Conservation (phyloP, 1,140 invertebrate species). For the Helicorthomorpha holstii region DNA sequence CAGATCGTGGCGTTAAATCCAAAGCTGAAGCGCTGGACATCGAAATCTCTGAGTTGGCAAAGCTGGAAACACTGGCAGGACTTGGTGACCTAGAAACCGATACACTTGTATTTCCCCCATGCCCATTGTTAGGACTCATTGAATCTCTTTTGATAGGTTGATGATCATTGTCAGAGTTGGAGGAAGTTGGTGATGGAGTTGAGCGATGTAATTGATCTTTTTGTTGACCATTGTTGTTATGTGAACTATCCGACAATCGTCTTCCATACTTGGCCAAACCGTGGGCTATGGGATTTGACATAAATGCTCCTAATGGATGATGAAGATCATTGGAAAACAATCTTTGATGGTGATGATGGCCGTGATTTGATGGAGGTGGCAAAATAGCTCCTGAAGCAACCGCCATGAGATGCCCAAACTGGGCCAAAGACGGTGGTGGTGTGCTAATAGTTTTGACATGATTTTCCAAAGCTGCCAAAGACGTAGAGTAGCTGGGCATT, state of each 20-base stretch:
- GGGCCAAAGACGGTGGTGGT: background rate
- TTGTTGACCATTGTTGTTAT: no score
- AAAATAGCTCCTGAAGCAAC: background rate
- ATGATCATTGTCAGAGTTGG: background rate
- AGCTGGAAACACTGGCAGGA: slow-evolving; percentile 3
- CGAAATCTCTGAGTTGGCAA: background rate
- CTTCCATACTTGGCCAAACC: background rate
- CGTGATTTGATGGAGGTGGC: background rate
- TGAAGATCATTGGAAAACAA: slow-evolving; percentile 19
- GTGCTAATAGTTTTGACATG: slow-evolving; percentile 33
- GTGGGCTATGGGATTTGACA: slow-evolving; percentile 17
- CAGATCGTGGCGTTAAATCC: slow-evolving; percentile 9
- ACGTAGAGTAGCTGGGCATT: slow-evolving; percentile 41
- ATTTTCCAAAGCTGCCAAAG: slow-evolving; percentile 53
- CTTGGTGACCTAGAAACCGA: background rate
- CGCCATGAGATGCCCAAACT: background rate
- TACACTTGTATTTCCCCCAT: background rate
- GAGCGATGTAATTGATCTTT: background rate
- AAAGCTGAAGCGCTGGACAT: background rate
- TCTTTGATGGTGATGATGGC: background rate
- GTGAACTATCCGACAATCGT: no score
- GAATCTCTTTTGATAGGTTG: slow-evolving; percentile 2
- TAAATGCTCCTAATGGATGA: slow-evolving; percentile 1
- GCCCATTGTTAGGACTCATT: background rate
- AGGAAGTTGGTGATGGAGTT: background rate